phyloP scores from a whole-genome alignment of 2,113 vertebrate genomes.

The Rallus limicola region DNA sequence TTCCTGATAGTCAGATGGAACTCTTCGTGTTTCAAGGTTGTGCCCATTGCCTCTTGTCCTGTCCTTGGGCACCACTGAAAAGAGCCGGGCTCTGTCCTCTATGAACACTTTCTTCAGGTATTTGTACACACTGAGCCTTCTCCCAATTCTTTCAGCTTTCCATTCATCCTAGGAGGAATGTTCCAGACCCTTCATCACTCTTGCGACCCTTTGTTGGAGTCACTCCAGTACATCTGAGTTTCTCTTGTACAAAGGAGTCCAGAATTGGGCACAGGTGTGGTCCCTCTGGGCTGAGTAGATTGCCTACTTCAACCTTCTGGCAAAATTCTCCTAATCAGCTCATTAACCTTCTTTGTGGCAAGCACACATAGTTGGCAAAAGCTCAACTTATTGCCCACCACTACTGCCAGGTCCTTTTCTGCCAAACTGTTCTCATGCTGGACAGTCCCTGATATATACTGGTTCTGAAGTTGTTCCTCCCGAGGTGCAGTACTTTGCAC shows the following conservation, averaged over 20 bases:
- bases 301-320: fast-evolving
- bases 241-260: neutral
- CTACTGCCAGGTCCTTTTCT: neutral
- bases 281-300: neutral
- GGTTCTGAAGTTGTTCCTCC: neutral
- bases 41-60: neutral
- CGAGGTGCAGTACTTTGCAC: neutral
- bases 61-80: neutral
- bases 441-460: neutral
- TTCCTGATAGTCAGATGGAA: neutral
- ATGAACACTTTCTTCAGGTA: neutral
- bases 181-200: neutral
- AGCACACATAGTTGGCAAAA: neutral
- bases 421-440: neutral
- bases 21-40: neutral
- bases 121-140: neutral
- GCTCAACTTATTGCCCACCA: neutral
- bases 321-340: neutral
- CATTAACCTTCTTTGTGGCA: neutral
- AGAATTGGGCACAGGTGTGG: neutral
- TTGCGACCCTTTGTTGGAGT: neutral
- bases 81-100: neutral
- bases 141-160: neutral
- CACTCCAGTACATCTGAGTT: fast-evolving
- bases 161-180: neutral